phyloP scores from a whole-genome alignment of 2,888 invertebrate genomes.

The Rhopalosiphum nymphaeae region DNA sequence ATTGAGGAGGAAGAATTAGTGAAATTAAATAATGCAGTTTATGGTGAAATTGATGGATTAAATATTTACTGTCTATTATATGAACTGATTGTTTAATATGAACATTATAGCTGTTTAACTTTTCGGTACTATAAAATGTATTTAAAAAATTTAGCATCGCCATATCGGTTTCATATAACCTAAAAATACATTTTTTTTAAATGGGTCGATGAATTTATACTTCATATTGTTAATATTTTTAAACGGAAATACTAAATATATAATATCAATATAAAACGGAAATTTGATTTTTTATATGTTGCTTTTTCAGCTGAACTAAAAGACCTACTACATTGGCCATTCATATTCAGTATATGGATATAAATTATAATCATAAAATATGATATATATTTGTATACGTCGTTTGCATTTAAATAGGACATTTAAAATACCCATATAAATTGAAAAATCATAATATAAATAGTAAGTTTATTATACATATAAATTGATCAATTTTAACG shows the following conservation, averaged over 20 bases:
- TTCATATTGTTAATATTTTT: neutral
- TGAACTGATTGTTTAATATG: neutral
- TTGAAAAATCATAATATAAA: constrained; percentile 25
- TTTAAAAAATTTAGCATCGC: neutral
- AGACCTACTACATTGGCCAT: neutral
- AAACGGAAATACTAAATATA: constrained; percentile 8
- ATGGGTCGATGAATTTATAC: constrained; percentile 1
- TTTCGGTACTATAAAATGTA: neutral
- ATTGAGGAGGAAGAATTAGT: neutral
- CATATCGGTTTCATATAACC: neutral
- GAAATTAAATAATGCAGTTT: neutral
- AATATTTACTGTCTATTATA: neutral
- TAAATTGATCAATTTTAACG: neutral
- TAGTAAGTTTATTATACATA: neutral
- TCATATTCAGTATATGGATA: neutral
- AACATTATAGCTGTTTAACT: neutral
- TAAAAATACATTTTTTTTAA: constrained; percentile 1
- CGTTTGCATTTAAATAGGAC: constrained; percentile 35
- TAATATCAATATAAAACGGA: neutral
- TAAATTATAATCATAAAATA: constrained; percentile 37
- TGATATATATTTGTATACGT: constrained; percentile 2
- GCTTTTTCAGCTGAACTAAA: neutral
- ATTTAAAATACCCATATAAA: neutral
- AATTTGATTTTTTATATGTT: neutral
- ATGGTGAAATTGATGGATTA: neutral